Base-by-base conservation (phyloP, 2,113 vertebrate species). In the Poicephalus meyeri region DNA sequence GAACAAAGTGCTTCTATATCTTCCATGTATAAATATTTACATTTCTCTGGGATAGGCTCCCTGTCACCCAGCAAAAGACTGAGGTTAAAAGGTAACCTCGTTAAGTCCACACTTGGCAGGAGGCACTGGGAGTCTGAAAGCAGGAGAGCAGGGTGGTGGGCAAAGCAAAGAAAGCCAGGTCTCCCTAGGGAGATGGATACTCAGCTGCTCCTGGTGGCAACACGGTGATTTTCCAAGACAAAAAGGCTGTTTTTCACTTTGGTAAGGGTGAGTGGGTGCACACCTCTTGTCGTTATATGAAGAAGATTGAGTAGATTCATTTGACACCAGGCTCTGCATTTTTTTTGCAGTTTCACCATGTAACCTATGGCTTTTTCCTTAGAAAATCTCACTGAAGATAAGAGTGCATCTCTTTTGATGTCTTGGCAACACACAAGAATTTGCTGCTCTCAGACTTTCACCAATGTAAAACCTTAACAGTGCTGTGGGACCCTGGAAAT, bases 331-430 rank as follows among this genome's bases (percentile, higher is more conserved):
- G 42, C 13, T 47, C 26, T 25, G 31, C 33, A 17, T 58, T 80
- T 23, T 80, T 23, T 80, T 84, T 70, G 85, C n/a, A 53, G n/a
- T 73, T 64, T 56, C 33, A 33, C 16, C 20, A 6, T 24, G 33
- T 28, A 64, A 53, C 3, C 25, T 8, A 4, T 2, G 10, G 19
- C 0, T 0, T 53, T 53, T 42, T 61, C 39, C 19, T 29, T 33
- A 13, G 5, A 28, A 65, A 44, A 41, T 2, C 26, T 31, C 41
- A 41, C 14, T 24, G 14, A 35, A 55, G 11, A 16, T 17, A 47
- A 31, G 73, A 77, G 16, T 17, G 6, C 17, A n/a, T 31, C 6
- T 80, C 26, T 73, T 55, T 2, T 25, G 6, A 29, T 55, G 11
- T 44, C 66, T 93, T 52, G 29, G 35, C 52, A 72, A 82, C 56